phyloP scores from a whole-genome alignment of 2,113 vertebrate species.

The Atractosteus spatula region DNA sequence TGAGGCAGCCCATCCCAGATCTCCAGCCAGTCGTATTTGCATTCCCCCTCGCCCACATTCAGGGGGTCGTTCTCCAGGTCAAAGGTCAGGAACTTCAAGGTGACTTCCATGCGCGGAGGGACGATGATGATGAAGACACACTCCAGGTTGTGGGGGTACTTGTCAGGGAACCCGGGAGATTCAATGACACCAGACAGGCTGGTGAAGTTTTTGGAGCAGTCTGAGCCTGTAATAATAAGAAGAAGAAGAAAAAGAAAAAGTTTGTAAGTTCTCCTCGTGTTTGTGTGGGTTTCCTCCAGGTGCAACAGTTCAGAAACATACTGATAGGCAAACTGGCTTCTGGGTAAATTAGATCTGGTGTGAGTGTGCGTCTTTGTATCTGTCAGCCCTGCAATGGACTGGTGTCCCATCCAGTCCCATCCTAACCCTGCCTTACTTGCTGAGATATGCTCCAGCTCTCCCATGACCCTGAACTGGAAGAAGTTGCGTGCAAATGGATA shows the following conservation, averaged over 20 bases:
- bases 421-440: no score
- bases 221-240: constrained; percentile 72
- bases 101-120: constrained; percentile 90
- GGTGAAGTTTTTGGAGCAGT: constrained; percentile 96
- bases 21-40: constrained; percentile 97
- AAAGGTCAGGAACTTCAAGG: constrained; percentile 89
- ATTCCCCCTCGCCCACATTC: constrained; percentile 86
- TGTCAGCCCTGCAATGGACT: no score
- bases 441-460: no score
- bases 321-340: no score
- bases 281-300: no score
- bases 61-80: constrained; percentile 95
- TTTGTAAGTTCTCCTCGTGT: no score
- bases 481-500: no score
- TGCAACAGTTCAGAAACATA: no score
- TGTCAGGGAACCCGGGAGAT: constrained; percentile 93
- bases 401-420: no score
- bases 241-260: neutral
- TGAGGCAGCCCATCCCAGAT: constrained; percentile 96
- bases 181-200: constrained; percentile 84
- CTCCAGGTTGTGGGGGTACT: constrained; percentile 97
- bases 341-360: no score
- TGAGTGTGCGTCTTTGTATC: no score
- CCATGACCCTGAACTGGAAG: no score
- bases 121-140: constrained; percentile 93